Conservation (phyloP, 2,113 vertebrate genomes). For the Oreochromis aureus region DNA sequence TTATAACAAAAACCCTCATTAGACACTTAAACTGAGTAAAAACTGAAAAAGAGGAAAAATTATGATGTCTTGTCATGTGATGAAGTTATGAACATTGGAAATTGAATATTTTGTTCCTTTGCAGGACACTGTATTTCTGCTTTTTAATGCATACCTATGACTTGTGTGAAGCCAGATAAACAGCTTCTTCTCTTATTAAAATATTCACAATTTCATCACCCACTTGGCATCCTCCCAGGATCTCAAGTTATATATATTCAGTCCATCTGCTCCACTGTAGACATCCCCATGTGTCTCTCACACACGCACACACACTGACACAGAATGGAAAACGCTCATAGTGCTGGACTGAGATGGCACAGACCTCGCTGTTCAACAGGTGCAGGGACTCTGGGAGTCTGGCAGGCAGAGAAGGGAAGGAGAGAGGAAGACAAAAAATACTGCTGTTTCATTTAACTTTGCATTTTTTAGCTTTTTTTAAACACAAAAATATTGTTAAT, state of each 20-base stretch:
- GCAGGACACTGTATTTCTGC: neutral
- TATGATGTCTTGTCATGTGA: neutral
- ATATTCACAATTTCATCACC: neutral
- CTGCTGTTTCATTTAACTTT: neutral
- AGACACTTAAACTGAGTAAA: neutral
- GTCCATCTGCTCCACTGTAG: conserved; percentile 41
- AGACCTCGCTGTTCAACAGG: conserved; percentile 39
- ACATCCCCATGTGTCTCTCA: neutral
- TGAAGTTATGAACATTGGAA: neutral
- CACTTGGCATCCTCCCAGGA: neutral
- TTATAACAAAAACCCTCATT: neutral
- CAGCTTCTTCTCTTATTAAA: neutral
- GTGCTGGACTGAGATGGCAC: neutral
- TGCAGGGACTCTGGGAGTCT: conserved; percentile 27
- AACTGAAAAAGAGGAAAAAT: too few species aligned
- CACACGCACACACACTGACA: neutral
- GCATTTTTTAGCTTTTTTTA: neutral
- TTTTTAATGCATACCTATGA: neutral
- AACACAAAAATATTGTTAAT: neutral
- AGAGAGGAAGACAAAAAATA: neutral
- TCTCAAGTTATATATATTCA: conserved; percentile 44
- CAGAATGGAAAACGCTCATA: neutral
- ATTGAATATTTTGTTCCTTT: neutral
- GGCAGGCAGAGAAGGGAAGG: neutral
- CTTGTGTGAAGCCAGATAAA: neutral